A percentile compares a stretch with the other conserved stretches of the same genome.
Evolutionary conservation across 2,113 vertebrate genomes (phyloP).

Genomic region (Haliaeetus leucogaster): DNA sequence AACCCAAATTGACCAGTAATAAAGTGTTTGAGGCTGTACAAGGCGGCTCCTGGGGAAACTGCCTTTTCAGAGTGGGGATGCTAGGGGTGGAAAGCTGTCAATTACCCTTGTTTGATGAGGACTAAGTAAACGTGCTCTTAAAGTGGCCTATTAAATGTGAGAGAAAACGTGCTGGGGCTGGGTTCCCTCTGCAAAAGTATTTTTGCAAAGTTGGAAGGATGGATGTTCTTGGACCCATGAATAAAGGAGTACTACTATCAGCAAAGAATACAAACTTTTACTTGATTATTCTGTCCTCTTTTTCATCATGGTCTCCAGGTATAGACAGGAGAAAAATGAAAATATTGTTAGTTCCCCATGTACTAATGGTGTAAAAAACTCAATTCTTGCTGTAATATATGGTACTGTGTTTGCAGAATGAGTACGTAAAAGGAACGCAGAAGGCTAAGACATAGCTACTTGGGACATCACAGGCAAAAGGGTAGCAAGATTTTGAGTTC

Average conservation of each 20-base stretch:
- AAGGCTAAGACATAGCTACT: background rate
- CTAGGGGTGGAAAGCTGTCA: constrained; percentile 74
- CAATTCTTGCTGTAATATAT: background rate
- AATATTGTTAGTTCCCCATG: background rate
- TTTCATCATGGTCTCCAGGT: background rate
- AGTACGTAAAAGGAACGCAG: background rate
- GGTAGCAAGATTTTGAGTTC: background rate
- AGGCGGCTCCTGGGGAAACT: constrained; percentile 74
- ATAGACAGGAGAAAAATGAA: background rate
- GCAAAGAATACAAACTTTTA: background rate
- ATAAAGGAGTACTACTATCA: background rate
- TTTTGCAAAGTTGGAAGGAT: background rate
- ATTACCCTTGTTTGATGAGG: constrained; percentile 66
- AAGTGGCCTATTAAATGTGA: background rate
- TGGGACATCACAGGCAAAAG: background rate
- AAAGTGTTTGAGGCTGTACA: constrained; percentile 74
- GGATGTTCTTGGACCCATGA: background rate
- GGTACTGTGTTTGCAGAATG: background rate
- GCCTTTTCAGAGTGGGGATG: constrained; percentile 51
- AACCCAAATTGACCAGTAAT: constrained; percentile 81
- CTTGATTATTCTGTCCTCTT: background rate
- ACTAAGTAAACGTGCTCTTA: constrained; percentile 34
- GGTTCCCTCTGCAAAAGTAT: background rate
- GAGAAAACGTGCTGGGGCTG: background rate
- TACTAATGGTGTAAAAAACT: background rate